phyloP scores from a whole-genome alignment of 1,140 invertebrate genomes.

The Calephelis virginiensis region DNA sequence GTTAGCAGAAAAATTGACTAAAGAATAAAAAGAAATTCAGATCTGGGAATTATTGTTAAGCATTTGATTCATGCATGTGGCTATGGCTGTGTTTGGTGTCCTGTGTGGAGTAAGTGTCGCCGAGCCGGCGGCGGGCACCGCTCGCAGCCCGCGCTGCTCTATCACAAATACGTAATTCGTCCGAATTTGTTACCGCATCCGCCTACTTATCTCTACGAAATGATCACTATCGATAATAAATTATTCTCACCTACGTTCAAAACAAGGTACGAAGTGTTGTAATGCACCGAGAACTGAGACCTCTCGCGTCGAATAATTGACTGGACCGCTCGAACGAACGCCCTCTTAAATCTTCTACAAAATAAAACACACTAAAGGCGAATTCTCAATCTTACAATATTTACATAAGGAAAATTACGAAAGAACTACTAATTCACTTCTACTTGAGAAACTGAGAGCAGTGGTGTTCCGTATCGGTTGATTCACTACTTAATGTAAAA shows the following conservation, averaged over 20 bases:
- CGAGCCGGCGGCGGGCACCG: constrained; percentile 43
- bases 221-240: constrained; percentile 76
- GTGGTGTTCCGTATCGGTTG: constrained; percentile 59
- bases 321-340: constrained; percentile 58
- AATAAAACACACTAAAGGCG: constrained; percentile 61
- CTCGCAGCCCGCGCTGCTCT: constrained; percentile 50
- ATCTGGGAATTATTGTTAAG: constrained; percentile 39
- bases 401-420: constrained; percentile 74
- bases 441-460: constrained; percentile 70
- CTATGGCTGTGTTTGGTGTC: constrained; percentile 35
- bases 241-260: constrained; percentile 76
- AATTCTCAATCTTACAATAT: constrained; percentile 68
- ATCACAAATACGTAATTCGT: constrained; percentile 73
- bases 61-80: constrained; percentile 45
- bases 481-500: constrained; percentile 73
- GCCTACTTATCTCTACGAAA: constrained; percentile 76
- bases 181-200: constrained; percentile 71
- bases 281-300: constrained; percentile 60
- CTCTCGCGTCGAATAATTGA: constrained; percentile 62
- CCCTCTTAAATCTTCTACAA: constrained; percentile 56
- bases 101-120: constrained; percentile 30
- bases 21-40: constrained; percentile 43
- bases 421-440: constrained; percentile 70
- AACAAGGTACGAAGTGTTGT: constrained; percentile 72
- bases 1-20: constrained; percentile 44